Evolutionary conservation across 2,888 invertebrate species (phyloP), one percentile per base, ranked within the genome.

Genomic region (Platycheirus albimanus): DNA sequence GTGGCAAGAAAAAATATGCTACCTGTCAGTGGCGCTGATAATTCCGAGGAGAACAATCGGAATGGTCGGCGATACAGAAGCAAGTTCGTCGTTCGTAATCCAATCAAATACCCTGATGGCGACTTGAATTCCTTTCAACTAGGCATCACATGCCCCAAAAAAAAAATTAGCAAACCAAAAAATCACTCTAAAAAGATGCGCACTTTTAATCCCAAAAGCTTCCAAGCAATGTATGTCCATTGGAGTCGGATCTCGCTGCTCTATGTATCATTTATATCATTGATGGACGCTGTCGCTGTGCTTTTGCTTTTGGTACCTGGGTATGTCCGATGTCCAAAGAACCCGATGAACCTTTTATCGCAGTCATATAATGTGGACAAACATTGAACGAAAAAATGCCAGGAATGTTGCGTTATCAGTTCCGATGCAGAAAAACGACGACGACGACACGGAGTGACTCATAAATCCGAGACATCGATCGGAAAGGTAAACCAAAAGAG

Each of bases 301-400:
- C 5, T 8, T 33, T 33, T 33, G 30, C 30, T 8, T 24, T 58
- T 58, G 58, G 36, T 28, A 43, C 33, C 38, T 61, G 61, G 24
- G 15, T 10, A 33, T 33, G 24, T 24, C 24, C 6, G 3, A 4
- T 24, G 24, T 24, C 24, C n/a, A 7, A 8, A 33, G 8, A 38
- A 15, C 11, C 64, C 70, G 64, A 71, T 76, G 80, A 71, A 70
- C 76, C 80, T 76, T 76, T 81, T 81, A 76, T 71, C 80, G 70
- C 67, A 77, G 77, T 72, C 81, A 72, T 83, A 77, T 83, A 77
- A 83, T 72, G 77, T 77, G 81, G 77, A 77, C 81, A 77, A 77
- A 77, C 77, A 72, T 77, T 66, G 54, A 47, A 43, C 10, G 33
- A 30, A 66, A 61, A 71, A 67, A 83, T 77, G 76, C 67, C 66